Conservation (phyloP, 2,113 vertebrate genomes). For the Entelurus aequoreus region DNA sequence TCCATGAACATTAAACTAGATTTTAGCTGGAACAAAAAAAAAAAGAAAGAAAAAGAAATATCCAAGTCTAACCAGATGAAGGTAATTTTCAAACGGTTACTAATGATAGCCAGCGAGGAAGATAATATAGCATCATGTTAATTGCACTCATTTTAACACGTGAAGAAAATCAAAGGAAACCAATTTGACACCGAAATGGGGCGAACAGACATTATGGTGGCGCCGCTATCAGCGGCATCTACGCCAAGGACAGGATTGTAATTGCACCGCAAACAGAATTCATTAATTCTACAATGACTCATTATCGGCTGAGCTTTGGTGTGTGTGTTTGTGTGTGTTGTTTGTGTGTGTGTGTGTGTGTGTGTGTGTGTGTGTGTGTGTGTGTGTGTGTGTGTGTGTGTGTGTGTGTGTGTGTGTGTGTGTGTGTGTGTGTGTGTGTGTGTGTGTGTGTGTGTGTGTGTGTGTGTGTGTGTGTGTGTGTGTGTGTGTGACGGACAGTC, state of each 20-base stretch:
- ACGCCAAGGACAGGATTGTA: constrained; percentile 14
- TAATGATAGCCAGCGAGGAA: not conserved
- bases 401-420: no score
- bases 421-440: constrained; percentile 1
- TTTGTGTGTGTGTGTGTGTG: no score
- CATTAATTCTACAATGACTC: constrained; percentile 22
- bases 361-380: no score
- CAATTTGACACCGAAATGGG: constrained; percentile 2
- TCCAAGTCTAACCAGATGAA: no score
- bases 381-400: no score
- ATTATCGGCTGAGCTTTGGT: constrained; percentile 9
- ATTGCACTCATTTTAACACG: constrained; percentile 5
- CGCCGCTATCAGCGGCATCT: constrained; percentile 9
- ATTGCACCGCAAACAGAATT: constrained; percentile 20
- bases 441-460: not conserved
- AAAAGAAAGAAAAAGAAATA: no score
- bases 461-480: no score
- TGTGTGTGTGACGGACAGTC: no score
- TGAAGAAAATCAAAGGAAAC: not conserved
- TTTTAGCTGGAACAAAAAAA: not conserved
- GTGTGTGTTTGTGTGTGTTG: constrained; percentile 1
- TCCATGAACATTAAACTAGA: not conserved
- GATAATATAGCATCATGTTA: not conserved
- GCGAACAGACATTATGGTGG: constrained; percentile 7
- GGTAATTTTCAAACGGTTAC: not conserved